These are phyloP conservation scores for Sigmodon hispidus DNA, from an alignment of 2,113 vertebrate species.

Conservation along the genomic window DNA sequence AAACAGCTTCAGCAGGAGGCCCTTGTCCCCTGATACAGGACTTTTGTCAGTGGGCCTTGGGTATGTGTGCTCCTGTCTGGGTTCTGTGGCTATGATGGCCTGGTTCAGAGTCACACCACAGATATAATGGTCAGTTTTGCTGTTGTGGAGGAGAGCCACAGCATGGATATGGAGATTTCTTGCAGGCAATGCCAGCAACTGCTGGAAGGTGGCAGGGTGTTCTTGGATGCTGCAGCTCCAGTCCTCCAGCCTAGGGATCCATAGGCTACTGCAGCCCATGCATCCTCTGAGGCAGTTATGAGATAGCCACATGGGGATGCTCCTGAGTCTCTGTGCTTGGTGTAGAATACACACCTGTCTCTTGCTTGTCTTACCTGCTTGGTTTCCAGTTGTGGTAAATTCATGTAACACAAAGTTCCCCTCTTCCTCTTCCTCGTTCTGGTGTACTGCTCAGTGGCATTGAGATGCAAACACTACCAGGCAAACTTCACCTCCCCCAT, in stretches of 20 bases:
- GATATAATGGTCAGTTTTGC: slow-evolving; percentile 72
- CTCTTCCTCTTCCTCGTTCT: too few relatives aligned
- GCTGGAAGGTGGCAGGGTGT: slow-evolving; percentile 84
- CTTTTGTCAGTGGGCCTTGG: rapidly evolving
- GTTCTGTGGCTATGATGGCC: slow-evolving; percentile 74
- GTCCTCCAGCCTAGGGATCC: neutral
- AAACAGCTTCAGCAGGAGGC: rapidly evolving
- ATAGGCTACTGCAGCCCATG: neutral
- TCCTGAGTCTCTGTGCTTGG: neutral
- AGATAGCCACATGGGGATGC: rapidly evolving
- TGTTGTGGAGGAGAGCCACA: slow-evolving; percentile 84
- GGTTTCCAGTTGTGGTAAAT: neutral
- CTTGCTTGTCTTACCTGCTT: neutral
- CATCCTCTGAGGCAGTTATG: neutral
- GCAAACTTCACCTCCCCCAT: rapidly evolving
- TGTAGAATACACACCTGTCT: too few relatives aligned
- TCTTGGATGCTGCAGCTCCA: neutral
- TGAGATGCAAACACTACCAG: rapidly evolving
- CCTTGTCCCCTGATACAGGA: neutral
- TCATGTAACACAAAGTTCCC: neutral
- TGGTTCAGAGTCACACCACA: slow-evolving; percentile 70
- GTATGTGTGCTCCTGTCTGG: neutral
- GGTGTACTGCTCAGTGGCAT: neutral
- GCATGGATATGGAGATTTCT: neutral
- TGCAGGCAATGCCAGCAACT: slow-evolving; percentile 84